Evolutionary conservation across 2,888 invertebrate genomes (phyloP).

Genomic region (Flexamia atlantica): DNA sequence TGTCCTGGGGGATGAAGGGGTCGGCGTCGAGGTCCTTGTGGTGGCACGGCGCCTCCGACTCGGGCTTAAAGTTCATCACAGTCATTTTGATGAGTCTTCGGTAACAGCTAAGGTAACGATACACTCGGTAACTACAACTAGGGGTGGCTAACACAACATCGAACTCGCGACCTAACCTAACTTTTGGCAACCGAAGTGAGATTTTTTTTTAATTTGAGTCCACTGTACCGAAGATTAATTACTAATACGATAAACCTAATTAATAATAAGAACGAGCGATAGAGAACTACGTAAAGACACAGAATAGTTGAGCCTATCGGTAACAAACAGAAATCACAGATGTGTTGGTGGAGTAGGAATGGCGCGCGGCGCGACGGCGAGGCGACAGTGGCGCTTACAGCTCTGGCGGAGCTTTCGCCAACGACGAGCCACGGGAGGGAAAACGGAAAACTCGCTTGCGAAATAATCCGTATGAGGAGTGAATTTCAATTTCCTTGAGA

Average conservation of each 20-base stretch:
- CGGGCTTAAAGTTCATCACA: constrained; percentile 64
- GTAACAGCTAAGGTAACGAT: neutral
- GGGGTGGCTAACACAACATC: constrained; percentile 7
- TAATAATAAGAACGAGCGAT: neutral
- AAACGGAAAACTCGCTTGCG: neutral
- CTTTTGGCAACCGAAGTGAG: constrained; percentile 21
- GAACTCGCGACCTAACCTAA: constrained; percentile 38
- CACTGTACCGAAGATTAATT: constrained; percentile 4
- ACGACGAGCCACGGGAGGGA: no score
- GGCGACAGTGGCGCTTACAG: neutral
- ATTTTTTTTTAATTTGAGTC: neutral
- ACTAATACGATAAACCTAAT: neutral
- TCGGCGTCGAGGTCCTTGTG: constrained; percentile 60
- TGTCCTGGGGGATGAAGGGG: constrained; percentile 72
- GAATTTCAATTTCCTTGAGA: no score
- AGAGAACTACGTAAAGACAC: neutral
- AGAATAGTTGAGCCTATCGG: constrained; percentile 8
- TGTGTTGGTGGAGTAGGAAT: constrained; percentile 22
- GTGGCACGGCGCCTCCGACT: constrained; percentile 52
- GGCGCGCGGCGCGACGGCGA: constrained; percentile 6
- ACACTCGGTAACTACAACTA: constrained; percentile 11
- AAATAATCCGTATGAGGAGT: no score
- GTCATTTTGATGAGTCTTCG: constrained; percentile 63
- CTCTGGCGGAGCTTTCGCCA: neutral
- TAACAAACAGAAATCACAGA: constrained; percentile 42